Evolutionary conservation across 2,113 vertebrate genomes (phyloP).

Genomic region (Astatoreochromis straeleni): DNA sequence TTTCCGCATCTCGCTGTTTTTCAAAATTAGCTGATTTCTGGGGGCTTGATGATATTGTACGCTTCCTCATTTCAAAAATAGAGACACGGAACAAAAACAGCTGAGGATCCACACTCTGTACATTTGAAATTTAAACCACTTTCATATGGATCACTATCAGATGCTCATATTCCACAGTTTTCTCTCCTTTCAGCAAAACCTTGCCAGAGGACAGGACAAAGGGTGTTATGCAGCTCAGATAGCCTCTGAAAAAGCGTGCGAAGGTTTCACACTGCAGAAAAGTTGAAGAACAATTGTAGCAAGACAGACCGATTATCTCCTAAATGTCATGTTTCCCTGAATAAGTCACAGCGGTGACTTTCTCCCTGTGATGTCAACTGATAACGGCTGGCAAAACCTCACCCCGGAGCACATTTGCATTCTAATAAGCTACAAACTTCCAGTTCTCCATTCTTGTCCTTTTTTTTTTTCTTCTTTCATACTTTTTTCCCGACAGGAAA

Average conservation of each 20-base stretch:
- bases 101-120: not conserved
- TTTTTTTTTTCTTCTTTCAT: not conserved
- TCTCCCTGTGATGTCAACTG: constrained; percentile 32
- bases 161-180: not conserved
- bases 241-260: constrained; percentile 9
- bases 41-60: not conserved
- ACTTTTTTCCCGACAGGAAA: constrained; percentile 44
- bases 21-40: constrained; percentile 16
- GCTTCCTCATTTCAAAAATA: not conserved
- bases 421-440: constrained; percentile 39
- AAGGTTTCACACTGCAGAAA: constrained; percentile 8
- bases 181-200: not conserved
- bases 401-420: constrained; percentile 51
- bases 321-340: constrained; percentile 65
- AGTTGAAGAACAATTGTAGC: constrained; percentile 40
- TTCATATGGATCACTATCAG: constrained; percentile 16
- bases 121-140: constrained; percentile 30
- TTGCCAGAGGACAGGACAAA: not conserved
- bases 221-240: not conserved
- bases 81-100: not conserved
- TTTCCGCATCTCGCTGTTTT: not conserved
- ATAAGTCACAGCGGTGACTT: constrained; percentile 45
- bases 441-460: not conserved
- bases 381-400: constrained; percentile 28
- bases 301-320: constrained; percentile 58